A percentile compares a stretch with the other conserved stretches of the same genome.
Evolutionary conservation across 2,797 vertebrate species (phyloP).

Genomic region (Gallirallus australis): DNA sequence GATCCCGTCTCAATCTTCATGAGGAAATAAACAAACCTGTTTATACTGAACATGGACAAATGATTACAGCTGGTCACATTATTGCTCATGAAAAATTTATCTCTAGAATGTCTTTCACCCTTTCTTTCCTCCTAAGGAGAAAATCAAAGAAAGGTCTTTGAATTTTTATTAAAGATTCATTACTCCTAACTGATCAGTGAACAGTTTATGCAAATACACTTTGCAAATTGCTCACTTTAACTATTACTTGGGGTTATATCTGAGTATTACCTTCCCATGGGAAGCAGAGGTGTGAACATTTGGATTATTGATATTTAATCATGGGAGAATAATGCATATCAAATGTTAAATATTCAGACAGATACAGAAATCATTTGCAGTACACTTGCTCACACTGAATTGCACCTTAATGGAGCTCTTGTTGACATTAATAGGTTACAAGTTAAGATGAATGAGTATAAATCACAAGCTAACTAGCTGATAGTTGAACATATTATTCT

Average conservation of each 20-base stretch:
- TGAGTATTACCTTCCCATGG: conserved; percentile 12
- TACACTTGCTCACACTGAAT: not conserved
- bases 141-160: conserved; percentile 36
- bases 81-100: conserved; percentile 17
- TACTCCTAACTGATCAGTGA: conserved; percentile 37
- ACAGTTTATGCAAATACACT: conserved; percentile 47
- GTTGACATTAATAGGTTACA: conserved; percentile 46
- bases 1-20: not conserved
- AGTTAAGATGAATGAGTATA: conserved; percentile 29
- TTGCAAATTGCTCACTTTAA: conserved; percentile 39
- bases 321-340: not conserved
- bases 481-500: conserved; percentile 4
- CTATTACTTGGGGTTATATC: conserved; percentile 14
- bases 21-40: conserved; percentile 21
- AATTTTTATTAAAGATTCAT: conserved; percentile 58
- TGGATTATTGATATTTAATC: conserved; percentile 36
- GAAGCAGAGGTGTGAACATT: conserved; percentile 36
- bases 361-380: conserved; percentile 41
- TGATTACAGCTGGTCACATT: conserved; percentile 27
- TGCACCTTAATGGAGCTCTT: conserved; percentile 16
- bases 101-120: conserved; percentile 9
- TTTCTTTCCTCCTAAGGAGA: conserved; percentile 23
- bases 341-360: not conserved
- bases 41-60: not conserved
- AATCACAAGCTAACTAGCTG: conserved; percentile 19